These are phyloP conservation scores for Masticophis lateralis DNA, from an alignment of 2,797 vertebrate species.

Conservation along the genomic window DNA sequence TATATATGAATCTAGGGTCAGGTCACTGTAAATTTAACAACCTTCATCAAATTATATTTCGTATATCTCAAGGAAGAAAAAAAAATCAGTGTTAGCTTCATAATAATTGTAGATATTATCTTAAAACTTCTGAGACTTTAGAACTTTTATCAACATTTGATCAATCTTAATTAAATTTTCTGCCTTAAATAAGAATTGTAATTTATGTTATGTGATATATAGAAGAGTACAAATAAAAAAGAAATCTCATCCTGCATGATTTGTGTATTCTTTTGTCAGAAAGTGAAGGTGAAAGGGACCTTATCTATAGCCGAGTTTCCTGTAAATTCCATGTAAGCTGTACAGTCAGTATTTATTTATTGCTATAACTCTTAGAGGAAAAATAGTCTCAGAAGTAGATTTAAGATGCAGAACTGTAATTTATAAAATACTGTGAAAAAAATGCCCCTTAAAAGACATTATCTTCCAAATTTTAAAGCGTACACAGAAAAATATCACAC, in stretches of 20 bases:
- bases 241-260: neutral
- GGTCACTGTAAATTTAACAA: no score
- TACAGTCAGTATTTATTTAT: neutral
- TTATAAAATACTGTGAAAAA: neutral
- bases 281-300: neutral
- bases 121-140: no score
- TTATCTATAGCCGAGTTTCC: neutral
- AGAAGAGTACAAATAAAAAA: no score
- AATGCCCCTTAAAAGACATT: neutral
- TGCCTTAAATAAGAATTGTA: no score
- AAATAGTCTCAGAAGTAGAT: neutral
- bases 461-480: neutral
- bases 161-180: no score
- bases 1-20: no score
- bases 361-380: neutral
- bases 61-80: no score
- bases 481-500: neutral
- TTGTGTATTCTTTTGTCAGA: neutral
- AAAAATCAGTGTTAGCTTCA: no score
- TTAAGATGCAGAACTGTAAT: neutral
- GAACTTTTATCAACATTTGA: no score
- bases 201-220: no score
- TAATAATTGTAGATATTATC: no score
- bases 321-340: neutral
- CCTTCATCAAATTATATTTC: no score